Conservation (phyloP, 2,113 vertebrate species). For the Lonchura striata region DNA sequence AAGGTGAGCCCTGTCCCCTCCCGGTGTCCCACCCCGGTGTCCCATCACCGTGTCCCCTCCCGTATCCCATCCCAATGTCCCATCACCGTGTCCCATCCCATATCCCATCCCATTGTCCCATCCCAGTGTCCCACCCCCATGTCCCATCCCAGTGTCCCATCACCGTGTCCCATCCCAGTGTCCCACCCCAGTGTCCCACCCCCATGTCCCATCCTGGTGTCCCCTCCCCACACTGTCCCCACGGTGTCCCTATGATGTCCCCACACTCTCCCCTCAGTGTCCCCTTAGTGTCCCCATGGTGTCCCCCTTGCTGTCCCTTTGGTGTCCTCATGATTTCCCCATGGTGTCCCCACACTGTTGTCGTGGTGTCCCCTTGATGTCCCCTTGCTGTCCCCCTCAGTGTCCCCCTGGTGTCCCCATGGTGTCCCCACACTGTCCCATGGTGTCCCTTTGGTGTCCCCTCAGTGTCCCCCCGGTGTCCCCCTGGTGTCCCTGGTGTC, state of each 20-base stretch:
- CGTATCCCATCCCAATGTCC: not conserved
- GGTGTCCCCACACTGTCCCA: no score
- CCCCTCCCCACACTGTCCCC: not conserved
- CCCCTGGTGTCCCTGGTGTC: no score
- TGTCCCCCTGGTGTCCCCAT: not conserved
- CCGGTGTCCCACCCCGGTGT: accelerated
- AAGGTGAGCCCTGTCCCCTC: slow-evolving; percentile 50
- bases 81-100: no score
- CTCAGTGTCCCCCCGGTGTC: accelerated
- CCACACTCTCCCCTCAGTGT: no score
- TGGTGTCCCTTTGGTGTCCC: no score
- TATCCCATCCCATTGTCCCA: accelerated
- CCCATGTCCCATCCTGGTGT: no score
- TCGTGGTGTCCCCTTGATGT: accelerated
- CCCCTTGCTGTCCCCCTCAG: no score
- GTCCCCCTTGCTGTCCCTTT: no score
- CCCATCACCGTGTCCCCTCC: not conserved
- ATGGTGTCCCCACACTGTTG: not conserved
- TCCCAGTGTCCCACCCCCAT: not conserved
- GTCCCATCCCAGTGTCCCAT: accelerated
- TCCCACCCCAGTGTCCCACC: not conserved
- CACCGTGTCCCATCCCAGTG: not conserved
- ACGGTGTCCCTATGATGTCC: accelerated
- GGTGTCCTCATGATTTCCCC: no score
- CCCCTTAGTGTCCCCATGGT: not conserved